Evolutionary conservation across 2,888 invertebrate genomes (phyloP), one percentile per base, ranked within the genome.

Genomic region (Protodeltote pygarga): DNA sequence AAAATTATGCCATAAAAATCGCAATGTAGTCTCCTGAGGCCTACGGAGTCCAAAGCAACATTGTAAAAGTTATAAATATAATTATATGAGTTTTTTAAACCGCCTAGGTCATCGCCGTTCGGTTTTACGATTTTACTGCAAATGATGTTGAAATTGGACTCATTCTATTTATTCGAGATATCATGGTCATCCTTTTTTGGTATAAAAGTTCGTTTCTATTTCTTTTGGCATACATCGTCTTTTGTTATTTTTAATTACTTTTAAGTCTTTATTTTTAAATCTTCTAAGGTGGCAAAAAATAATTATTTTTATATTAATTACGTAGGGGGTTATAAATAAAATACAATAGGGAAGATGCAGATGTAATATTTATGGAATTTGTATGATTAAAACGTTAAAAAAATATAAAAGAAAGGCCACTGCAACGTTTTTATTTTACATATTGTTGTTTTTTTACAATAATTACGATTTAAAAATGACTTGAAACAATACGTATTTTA

Each of bases 41-140:
- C 51, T 49, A 37, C 54, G 24, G n/a, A n/a, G n/a, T n/a, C n/a
- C 15, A 11, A 32, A 2, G 71, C 73, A 70, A 76, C 75, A 61
- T 65, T 66, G 74, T 72, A 59, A 13, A 15, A 40, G 51, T 38
- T 55, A 71, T 70, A 73, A 72, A 72, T 68, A 69, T 70, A 62
- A 64, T 70, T 67, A 71, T 58, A 64, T 65, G 61, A 63, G 71
- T 63, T 70, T 71, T 65, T 69, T 70, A 66, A 54, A 59, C 54
- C 44, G 38, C 49, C 68, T 68, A 63, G 69, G 53, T 62, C 64
- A 66, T 67, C 52, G 39, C 34, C 16, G 31, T 23, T 23, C 14
- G 16, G 25, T 55, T 58, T 59, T 66, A 65, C 65, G 65, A 71
- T 63, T 59, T 65, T 65, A 67, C 66, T 57, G 63, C 59, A 45